Percentiles rank a stretch among this genome's conserved stretches.
These are phyloP conservation scores for Bombus superbus DNA, from an alignment of 1,140 invertebrate genomes.

Conservation along the genomic window DNA sequence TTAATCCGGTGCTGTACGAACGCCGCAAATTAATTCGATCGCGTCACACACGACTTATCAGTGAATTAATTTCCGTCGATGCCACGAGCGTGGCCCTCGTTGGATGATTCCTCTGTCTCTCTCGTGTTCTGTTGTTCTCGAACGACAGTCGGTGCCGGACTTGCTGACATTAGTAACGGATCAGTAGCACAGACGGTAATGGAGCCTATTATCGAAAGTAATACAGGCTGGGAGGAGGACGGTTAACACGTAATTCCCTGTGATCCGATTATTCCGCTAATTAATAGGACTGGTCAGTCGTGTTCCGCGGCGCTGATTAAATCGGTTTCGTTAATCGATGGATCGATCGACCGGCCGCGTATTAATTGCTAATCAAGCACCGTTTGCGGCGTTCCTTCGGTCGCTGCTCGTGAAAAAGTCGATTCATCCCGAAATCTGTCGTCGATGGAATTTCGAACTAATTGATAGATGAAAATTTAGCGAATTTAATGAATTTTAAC, in stretches of 20 bases:
- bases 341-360: conserved; percentile 38
- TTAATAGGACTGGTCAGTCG: conserved; percentile 65
- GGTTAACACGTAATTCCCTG: conserved; percentile 63
- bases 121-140: conserved; percentile 25
- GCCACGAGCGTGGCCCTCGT: background rate
- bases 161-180: conserved; percentile 60
- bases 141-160: conserved; percentile 31
- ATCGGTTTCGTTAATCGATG: conserved; percentile 67
- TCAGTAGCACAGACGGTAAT: conserved; percentile 60
- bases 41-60: conserved; percentile 48
- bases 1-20: conserved; percentile 26
- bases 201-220: conserved; percentile 65
- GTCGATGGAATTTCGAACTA: background rate
- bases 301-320: conserved; percentile 62
- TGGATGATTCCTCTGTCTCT: background rate
- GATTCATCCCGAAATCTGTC: background rate
- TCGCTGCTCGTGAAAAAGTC: background rate
- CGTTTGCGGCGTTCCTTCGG: background rate
- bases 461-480: background rate
- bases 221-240: conserved; percentile 55
- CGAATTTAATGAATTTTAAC: background rate
- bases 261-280: conserved; percentile 70
- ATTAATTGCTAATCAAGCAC: conserved; percentile 65
- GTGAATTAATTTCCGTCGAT: conserved; percentile 46
- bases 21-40: conserved; percentile 40